These are phyloP conservation scores for Noturus placidus DNA, from an alignment of 2,113 vertebrate genomes.

Conservation along the genomic window DNA sequence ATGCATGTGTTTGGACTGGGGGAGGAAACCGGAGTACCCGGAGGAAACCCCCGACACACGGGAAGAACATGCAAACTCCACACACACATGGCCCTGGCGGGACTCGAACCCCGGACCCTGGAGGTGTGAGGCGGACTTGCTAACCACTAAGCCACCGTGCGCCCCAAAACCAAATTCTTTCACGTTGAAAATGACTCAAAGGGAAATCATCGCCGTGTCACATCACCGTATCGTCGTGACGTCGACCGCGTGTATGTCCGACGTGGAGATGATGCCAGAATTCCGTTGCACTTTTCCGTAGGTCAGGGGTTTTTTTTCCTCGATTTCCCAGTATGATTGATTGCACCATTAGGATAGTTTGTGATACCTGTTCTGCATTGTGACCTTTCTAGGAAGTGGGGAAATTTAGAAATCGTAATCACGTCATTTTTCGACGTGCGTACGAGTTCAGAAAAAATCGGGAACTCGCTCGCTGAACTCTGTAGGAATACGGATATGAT, in stretches of 20 bases:
- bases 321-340: background rate
- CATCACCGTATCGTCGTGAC: background rate
- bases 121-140: too few species aligned
- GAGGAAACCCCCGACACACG: too few species aligned
- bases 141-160: too few species aligned
- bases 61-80: too few species aligned
- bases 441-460: background rate
- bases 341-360: background rate
- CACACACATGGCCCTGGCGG: too few species aligned
- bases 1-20: too few species aligned
- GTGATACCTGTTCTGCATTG: background rate
- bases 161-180: background rate
- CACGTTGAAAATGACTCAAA: background rate
- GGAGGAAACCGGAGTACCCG: too few species aligned
- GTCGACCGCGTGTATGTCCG: background rate
- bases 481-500: too few species aligned
- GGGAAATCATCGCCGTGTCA: background rate
- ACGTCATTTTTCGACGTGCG: too few species aligned
- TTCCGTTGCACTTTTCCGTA: background rate
- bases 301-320: background rate
- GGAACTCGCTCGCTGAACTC: background rate
- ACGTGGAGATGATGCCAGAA: background rate
- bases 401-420: background rate
- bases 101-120: too few species aligned
- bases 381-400: background rate